Conservation (phyloP, 2,797 vertebrate species). For the Cuculus canorus region DNA sequence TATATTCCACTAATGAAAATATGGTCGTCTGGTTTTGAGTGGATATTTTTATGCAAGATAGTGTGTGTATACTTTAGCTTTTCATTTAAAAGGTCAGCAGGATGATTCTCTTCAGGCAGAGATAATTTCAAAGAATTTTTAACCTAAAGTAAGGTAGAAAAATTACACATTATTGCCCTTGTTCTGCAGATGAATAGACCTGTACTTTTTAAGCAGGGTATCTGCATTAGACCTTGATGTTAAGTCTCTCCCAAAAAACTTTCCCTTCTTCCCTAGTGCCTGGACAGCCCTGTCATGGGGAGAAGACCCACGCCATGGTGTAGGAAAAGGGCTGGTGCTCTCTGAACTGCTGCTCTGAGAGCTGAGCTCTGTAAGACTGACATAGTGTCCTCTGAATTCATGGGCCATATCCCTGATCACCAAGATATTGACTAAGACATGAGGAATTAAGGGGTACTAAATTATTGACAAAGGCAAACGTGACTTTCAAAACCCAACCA, state of each 20-base stretch:
- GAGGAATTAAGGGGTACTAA: neutral
- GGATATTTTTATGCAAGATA: neutral
- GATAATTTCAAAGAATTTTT: neutral
- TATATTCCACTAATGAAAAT: neutral
- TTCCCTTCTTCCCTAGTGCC: neutral
- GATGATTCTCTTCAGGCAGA: neutral
- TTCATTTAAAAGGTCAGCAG: neutral
- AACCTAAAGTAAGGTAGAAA: neutral
- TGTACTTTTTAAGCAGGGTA: neutral
- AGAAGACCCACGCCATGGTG: neutral
- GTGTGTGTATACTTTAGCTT: neutral
- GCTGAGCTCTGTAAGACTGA: neutral
- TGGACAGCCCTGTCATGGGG: neutral
- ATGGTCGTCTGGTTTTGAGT: neutral
- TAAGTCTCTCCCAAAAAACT: neutral
- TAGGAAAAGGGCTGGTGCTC: neutral
- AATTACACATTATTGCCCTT: neutral
- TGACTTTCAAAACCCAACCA: neutral
- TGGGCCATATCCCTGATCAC: neutral
- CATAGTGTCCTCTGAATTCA: neutral
- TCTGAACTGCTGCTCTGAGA: neutral
- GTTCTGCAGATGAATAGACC: neutral
- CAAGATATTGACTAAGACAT: neutral
- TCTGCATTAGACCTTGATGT: neutral
- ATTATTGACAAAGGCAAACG: neutral